Evolutionary conservation across 2,888 invertebrate species (phyloP).

Genomic region (Patella pellucida): DNA sequence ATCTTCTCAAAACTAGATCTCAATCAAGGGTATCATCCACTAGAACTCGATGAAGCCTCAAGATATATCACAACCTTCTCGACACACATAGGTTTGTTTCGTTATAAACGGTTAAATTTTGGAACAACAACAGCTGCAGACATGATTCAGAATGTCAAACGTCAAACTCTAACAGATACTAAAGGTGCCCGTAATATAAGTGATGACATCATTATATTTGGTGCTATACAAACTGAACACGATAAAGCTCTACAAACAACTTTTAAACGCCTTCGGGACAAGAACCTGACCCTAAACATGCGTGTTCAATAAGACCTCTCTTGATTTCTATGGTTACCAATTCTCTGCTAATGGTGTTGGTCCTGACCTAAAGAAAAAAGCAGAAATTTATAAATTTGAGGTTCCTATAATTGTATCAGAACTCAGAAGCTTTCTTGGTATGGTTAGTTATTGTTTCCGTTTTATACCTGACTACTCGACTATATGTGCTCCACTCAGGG

Average conservation of each 20-base stretch:
- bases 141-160: slow-evolving; percentile 37
- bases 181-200: slow-evolving; percentile 35
- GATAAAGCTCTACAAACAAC: slow-evolving; percentile 29
- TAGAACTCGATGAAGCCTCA: slow-evolving; percentile 37
- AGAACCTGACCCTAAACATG: slow-evolving; percentile 38
- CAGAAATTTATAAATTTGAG: background rate
- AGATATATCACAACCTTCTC: slow-evolving; percentile 45
- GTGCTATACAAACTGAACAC: slow-evolving; percentile 34
- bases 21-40: slow-evolving; percentile 43
- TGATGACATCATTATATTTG: slow-evolving; percentile 45
- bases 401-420: background rate
- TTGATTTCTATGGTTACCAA: slow-evolving; percentile 20
- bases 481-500: background rate
- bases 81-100: slow-evolving; percentile 35
- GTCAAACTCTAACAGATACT: slow-evolving; percentile 27
- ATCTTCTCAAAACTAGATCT: slow-evolving; percentile 44
- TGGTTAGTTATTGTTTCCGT: slow-evolving; percentile 6
- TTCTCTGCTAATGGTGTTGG: background rate
- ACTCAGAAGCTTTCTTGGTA: slow-evolving; percentile 12
- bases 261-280: slow-evolving; percentile 28
- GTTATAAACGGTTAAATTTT: slow-evolving; percentile 43
- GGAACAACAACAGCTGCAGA: slow-evolving; percentile 39
- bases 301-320: slow-evolving; percentile 26
- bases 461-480: background rate
- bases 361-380: background rate